Base-by-base conservation (phyloP, 2,888 invertebrate species). In the Eupithecia subfuscata region DNA sequence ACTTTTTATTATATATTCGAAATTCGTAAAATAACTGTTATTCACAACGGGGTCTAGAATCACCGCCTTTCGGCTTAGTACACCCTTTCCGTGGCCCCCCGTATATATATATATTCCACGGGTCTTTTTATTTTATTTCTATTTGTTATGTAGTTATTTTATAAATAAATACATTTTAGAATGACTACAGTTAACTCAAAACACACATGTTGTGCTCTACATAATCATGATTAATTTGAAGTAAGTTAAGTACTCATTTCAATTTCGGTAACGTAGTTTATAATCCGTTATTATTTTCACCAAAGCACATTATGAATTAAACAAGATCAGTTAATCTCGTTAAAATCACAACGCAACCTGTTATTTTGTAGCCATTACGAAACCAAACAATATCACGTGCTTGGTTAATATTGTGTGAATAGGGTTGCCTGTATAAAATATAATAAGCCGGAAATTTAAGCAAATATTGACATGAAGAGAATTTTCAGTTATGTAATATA, bases 371-470 rank as follows among this genome's bases (percentile, higher is more conserved):
- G 88, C 87, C 88, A 92, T 93, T 92, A 92, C 84, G 86, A 90
- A 91, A 90, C 90, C 90, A 92, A 92, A 94, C 92, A 93, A 91
- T 91, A 92, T 91, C 90, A 89, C 89, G 90, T 90, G 89, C 90
- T 88, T 84, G 83, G 75, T 88, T 85, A 86, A 86, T 85, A 83
- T 84, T 81, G 82, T 75, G 73, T 71, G 43, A 71, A 74, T 82
- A 83, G 79, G 22, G 74, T 71, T 74, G 74, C 56, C 73, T 25
- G 45, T 37, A 8, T 16, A 18, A 71, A 25, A 52, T 37, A 37
- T 4, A 67, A 67, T 22, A 67, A 37, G n/a, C 37, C 34, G 18
- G 34, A 67, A 67, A 65, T 37, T n/a, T 12, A 22, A 22, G 56
- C 56, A 56, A n/a, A 60, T 60, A 60, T 60, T 56, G 56, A 12